Conservation (phyloP, 2,797 vertebrate species). For the Enteromius argenteus region DNA sequence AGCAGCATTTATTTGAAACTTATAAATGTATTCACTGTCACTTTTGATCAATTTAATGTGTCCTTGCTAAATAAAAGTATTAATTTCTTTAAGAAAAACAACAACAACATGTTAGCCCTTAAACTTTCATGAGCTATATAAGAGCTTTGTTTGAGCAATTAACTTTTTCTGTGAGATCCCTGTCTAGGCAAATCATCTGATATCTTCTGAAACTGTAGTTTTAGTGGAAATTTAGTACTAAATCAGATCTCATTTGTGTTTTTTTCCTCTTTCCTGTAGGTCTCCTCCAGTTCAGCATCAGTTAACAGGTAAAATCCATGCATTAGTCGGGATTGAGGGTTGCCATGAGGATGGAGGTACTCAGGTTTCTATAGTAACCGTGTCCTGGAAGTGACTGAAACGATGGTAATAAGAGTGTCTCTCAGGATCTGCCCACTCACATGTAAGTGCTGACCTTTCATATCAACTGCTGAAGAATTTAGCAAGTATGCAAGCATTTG, state of each 20-base stretch:
- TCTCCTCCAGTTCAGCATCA: not conserved
- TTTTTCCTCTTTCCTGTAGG: not conserved
- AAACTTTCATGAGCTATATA: not conserved
- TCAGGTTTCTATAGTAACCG: slow-evolving; percentile 66
- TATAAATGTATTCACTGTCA: not conserved
- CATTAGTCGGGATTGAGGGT: slow-evolving; percentile 53
- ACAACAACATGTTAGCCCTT: not conserved
- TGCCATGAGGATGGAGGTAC: slow-evolving; percentile 56
- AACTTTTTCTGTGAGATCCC: not conserved
- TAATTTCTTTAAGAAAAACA: not conserved
- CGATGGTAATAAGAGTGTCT: slow-evolving; percentile 58
- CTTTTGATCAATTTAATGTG: not conserved
- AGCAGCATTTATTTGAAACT: not conserved
- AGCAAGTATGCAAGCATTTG: not conserved
- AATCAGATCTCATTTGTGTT: not conserved
- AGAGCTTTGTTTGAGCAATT: not conserved
- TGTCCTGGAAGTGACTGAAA: slow-evolving; percentile 61
- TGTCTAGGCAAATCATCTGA: not conserved
- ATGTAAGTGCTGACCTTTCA: slow-evolving; percentile 4
- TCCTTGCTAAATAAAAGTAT: not conserved
- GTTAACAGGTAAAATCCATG: slow-evolving; percentile 23
- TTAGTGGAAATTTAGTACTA: not conserved
- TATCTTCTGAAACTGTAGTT: not conserved
- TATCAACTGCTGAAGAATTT: not conserved
- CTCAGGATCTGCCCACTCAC: slow-evolving; percentile 47